Base-by-base conservation (phyloP, 2,888 invertebrate species). In the Orthosia gothica region DNA sequence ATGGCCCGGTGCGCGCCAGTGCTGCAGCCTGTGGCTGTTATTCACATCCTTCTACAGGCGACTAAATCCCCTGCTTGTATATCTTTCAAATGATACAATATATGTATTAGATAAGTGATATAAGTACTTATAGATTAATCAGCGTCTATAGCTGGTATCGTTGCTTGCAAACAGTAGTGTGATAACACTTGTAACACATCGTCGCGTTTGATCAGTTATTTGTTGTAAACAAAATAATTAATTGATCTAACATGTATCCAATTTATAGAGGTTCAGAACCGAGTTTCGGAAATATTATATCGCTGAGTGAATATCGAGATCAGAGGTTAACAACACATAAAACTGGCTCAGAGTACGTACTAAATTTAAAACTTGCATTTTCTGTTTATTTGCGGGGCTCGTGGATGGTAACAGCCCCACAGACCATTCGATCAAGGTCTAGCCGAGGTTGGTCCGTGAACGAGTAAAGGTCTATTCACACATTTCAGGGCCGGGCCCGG, bases 261-360 rank as follows among this genome's bases (percentile, higher is more conserved):
- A 4, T 9, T 13, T 20, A 32, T 49, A 15, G 72, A 66, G 3
- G 18, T 23, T 18, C 23, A 4, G 55, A 54, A 20, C 7, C 26
- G 3, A 15, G 11, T 16, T 16, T n/a, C 54, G 26, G 15, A 12
- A 32, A 49, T 2, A 26, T 65, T 26, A n/a, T 72, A 16, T 47
- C 59, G 61, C 32, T 32, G 16, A 62, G 52, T 50, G 73, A 61
- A 75, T 75, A 75, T 15, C 26, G 75, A 32, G 62, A 75, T 15
- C 72, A 72, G 75, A 52, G 61, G 23, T 52, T 52, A 16, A 13
- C 23, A 47, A 18, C 61, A 20, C 26, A 47, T 9, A 75, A 5
- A 9, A 16, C 45, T 54, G 18, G 2, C 12, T 61, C 32, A 47
- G 76, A 62, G 62, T 73, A 73, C 32, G 72, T 75, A 73, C 52